Base-by-base conservation (phyloP, 1,140 invertebrate genomes). In the Brachionus angularis region DNA sequence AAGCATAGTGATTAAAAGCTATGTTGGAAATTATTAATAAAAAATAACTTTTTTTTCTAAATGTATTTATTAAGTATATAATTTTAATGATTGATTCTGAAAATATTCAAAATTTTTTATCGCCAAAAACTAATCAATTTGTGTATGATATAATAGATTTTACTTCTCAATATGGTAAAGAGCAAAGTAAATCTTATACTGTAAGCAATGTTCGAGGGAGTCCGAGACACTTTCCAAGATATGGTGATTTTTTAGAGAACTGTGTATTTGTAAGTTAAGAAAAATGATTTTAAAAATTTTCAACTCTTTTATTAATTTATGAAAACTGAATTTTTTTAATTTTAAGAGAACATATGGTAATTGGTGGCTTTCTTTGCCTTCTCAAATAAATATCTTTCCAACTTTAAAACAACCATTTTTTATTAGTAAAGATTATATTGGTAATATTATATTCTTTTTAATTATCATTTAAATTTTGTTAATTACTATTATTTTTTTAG, bases 101-200 rank as follows among this genome's bases (percentile, higher is more conserved):
- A 36, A 42, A 72, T 52, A n/a, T n/a, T n/a, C n/a, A n/a, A n/a
- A n/a, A n/a, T n/a, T n/a, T n/a, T n/a, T n/a, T n/a, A n/a, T n/a
- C n/a, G n/a, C 16, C 23, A 8, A 29, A 27, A 27, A 31, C 87
- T 4, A 85, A 87, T 74, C 88, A 89, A 73, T 89, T 84, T 79
- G 88, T 86, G 0, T 78, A 85, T 25, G 82, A 84, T 76, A 88
- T 93, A 25, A 79, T 86, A 50, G 88, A 90, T 77, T 93, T 91
- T 77, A 91, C 89, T 79, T 92, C 90, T 2, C 89, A 91, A 79
- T 94, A 93, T 82, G 91, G 90, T 52, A 89, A 87, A 81, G 88
- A 88, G 79, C 87, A 86, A 72, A 91, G 89, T 80, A 88, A 91
- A 77, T 91, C 89, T 0, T 93, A 93, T 76, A 89, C 89, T 7